Evolutionary conservation across 2,888 invertebrate species (phyloP).

Genomic region (Clunio marinus): DNA sequence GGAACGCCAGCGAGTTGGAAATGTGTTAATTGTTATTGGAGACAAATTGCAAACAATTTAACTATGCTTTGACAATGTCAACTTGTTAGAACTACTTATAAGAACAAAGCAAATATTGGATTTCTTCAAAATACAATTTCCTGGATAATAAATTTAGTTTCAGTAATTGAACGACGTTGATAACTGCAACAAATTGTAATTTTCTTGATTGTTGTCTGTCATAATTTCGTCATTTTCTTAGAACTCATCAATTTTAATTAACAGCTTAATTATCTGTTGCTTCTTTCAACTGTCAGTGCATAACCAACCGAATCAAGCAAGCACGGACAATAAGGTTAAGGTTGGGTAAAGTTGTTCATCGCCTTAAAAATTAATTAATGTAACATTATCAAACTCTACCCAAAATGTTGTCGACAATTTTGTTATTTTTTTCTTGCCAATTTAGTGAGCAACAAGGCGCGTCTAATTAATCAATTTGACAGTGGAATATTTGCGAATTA

Average conservation of each 20-base stretch:
- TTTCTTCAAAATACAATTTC: too few species aligned
- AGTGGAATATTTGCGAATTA: not conserved
- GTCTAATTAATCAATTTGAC: conserved; percentile 21
- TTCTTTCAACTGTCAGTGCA: too few species aligned
- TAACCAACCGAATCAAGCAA: not conserved
- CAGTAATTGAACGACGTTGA: too few species aligned
- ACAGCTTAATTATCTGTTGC: not conserved
- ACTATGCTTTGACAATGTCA: too few species aligned
- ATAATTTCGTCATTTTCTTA: not conserved
- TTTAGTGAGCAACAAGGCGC: conserved; percentile 18
- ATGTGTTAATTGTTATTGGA: too few species aligned
- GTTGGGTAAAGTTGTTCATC: too few species aligned
- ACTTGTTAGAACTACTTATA: not conserved
- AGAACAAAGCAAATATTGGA: too few species aligned
- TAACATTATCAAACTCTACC: not conserved
- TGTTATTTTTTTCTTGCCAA: not conserved
- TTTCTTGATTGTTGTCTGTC: not conserved
- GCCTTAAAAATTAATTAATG: conserved; percentile 4
- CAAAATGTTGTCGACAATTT: not conserved
- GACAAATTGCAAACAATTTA: too few species aligned
- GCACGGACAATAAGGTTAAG: not conserved
- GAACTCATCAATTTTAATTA: conserved; percentile 19
- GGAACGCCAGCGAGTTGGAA: too few species aligned
- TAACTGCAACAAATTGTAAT: too few species aligned
- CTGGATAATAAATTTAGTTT: too few species aligned